Evolutionary conservation across 2,888 invertebrate species (phyloP), one percentile per base, ranked within the genome.

Genomic region (Epinotia demarniana): DNA sequence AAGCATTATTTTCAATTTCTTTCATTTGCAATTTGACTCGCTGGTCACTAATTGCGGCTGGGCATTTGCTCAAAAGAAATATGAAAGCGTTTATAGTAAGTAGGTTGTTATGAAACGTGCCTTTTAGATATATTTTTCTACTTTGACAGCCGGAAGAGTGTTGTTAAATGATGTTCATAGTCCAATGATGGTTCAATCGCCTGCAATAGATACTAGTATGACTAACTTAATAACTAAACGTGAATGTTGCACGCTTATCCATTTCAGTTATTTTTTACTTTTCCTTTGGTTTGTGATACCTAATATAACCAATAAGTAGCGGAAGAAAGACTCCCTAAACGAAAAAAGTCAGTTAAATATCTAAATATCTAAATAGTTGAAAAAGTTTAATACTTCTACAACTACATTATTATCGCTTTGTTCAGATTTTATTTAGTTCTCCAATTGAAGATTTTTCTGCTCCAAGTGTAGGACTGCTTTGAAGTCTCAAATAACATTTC

Each of bases 61-160:
- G 11, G 49, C 64, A 16, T 64, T 64, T 64, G 23, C 49, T 49
- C 49, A 53, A 66, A n/a, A 23, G 1, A 11, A 18, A 18, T 19
- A 46, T 49, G n/a, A 66, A 27, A 49, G n/a, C n/a, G 53, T 33
- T 33, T 46, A n/a, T 66, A 16, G 8, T 53, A 63, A 5, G 33
- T 33, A 33, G 33, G 27, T 43, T 18, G 23, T 27, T 2, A n/a
- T 3, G 57, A 57, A 53, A 27, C 27, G 53, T 66, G 66, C 66
- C 27, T 66, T 66, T 33, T 66, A 16, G 13, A 49, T 27, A 64
- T 64, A 27, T 5, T 27, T 49, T 23, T 62, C 16, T 57, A 18
- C 11, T 2, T 57, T 57, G 6, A 19, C 19, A 18, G 18, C 11
- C 3, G 3, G 8, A 57, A 9, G 8, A 9, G 18, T 18, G n/a